phyloP scores from a whole-genome alignment of 2,888 invertebrate species.

The Icerya purchasi region DNA sequence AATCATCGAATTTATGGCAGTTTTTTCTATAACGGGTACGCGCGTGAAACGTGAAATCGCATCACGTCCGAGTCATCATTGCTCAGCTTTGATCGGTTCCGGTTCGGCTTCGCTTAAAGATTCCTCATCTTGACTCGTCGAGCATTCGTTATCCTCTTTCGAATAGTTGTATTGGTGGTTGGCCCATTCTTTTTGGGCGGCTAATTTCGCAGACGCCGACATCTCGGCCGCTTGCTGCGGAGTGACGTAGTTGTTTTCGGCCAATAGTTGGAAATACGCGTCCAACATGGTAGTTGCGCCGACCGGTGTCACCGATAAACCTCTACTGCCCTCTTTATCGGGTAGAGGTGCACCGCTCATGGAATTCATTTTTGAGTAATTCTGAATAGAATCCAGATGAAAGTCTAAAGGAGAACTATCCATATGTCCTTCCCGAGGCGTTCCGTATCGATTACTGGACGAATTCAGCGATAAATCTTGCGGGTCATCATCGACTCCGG shows the following conservation, averaged over 20 bases:
- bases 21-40: no score
- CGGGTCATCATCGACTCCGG: constrained; percentile 60
- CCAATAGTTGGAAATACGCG: background rate
- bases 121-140: constrained; percentile 3
- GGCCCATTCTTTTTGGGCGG: constrained; percentile 3
- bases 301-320: constrained; percentile 5
- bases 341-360: background rate
- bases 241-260: background rate
- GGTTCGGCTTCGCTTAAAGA: constrained; percentile 3
- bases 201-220: constrained; percentile 1
- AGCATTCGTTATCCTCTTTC: constrained; percentile 5
- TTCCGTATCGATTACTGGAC: constrained; percentile 22
- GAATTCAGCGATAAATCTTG: constrained; percentile 55
- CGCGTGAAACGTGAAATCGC: no score
- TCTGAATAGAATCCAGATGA: background rate
- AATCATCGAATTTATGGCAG: no score
- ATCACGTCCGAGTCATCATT: no score
- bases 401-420: constrained; percentile 18
- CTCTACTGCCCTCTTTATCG: constrained; percentile 5
- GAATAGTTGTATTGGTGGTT: background rate
- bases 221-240: background rate
- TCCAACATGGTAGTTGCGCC: background rate
- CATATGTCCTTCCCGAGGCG: constrained; percentile 13
- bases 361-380: constrained; percentile 2
- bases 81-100: constrained; percentile 7